Base-by-base conservation (phyloP, 1,140 invertebrate species). In the Drosophila pectinifera region DNA sequence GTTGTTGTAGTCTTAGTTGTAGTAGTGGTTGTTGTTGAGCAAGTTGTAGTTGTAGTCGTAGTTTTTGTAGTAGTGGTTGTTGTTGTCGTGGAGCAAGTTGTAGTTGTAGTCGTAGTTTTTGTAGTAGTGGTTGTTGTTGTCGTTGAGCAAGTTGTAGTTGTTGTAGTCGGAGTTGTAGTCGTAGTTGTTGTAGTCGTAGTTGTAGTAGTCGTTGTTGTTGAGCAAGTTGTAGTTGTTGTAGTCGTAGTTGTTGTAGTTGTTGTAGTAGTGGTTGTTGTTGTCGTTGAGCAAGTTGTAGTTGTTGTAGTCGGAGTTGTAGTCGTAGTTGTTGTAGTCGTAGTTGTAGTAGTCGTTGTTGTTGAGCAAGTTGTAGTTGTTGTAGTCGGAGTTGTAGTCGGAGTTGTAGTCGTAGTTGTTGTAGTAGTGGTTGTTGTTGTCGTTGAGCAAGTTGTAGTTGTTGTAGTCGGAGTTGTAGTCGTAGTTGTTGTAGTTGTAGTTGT, bases 101-200 rank as follows among this genome's bases (percentile, higher is more conserved):
- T 22, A 22, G 22, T 22, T 1, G 22, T 22, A 46, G 48, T 45
- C 0, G 64, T 58, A 5, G 58, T 51, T 5, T 41, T 46, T 0
- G 28, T 34, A 13, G 63, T 11, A 6, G 62, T 0, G 41, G 38
- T 13, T 0, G 46, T 54, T 0, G 64, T 58, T 6, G 59, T 51
- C 1, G 26, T 28, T 28, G 26, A 28, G 8, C 26, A 28, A 28
- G 26, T 28, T 28, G 26, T 28, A 7, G 26, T 28, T 28, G 26
- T 28, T 1, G 49, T 46, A 0, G 41, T 54, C 16, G 62, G n/a
- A 3, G 64, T 0, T n/a, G 24, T 5, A 11, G 68, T 56, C 0
- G 67, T 59, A 7, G 65, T 68, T 0, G 64, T 61, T 0, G 65
- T 61, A 1, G 59, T 61, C 4, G 56, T 61, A 0, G 65, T 70